Evolutionary conservation across 1,140 invertebrate species (phyloP).

Genomic region (Cardiocondyla obscurior): DNA sequence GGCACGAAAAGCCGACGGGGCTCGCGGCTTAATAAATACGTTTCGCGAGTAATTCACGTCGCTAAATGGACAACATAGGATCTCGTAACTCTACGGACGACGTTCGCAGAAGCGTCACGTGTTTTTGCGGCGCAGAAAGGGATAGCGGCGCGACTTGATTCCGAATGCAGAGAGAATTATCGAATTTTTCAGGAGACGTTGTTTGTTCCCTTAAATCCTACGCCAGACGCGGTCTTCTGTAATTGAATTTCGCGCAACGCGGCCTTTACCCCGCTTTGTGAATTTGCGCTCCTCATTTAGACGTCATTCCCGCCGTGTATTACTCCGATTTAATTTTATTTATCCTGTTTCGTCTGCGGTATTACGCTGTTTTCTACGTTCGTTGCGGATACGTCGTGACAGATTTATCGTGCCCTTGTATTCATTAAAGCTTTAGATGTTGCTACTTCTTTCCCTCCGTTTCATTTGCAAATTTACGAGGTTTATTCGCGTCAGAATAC

Average conservation of each 20-base stretch:
- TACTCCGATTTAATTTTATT: slow-evolving; percentile 35
- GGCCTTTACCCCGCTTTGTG: background rate
- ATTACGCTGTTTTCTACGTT: background rate
- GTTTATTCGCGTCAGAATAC: background rate
- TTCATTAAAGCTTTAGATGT: background rate
- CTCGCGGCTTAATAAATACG: background rate
- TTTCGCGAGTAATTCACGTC: slow-evolving; percentile 20
- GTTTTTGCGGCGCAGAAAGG: background rate
- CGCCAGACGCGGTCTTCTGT: slow-evolving; percentile 14
- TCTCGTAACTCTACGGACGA: background rate
- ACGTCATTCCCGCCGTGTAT: background rate
- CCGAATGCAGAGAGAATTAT: background rate
- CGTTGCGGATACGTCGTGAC: background rate
- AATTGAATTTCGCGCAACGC: slow-evolving; percentile 17
- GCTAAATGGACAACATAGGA: slow-evolving; percentile 8
- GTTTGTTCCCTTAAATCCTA: slow-evolving; percentile 11
- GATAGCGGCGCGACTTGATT: background rate
- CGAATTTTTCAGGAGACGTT: background rate
- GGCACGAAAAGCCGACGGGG: slow-evolving; percentile 7
- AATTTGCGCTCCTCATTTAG: background rate
- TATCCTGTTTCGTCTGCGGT: slow-evolving; percentile 17
- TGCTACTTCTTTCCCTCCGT: background rate
- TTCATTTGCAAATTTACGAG: background rate
- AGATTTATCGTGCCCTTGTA: background rate
- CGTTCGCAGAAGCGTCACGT: slow-evolving; percentile 2